Conservation (phyloP, 2,888 invertebrate genomes). For the Doris montereyensis region DNA sequence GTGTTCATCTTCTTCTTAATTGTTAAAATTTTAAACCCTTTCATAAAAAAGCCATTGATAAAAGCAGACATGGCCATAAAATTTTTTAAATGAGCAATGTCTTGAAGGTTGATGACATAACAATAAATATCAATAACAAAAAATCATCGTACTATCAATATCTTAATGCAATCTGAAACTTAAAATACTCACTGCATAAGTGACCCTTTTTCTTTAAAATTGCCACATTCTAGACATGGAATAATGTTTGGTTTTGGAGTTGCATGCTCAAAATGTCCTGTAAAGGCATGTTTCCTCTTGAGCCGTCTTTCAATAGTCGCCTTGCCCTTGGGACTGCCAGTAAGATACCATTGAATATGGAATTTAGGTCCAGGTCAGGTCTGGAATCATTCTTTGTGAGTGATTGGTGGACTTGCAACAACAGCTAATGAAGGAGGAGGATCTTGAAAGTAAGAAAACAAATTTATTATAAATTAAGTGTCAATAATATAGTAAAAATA, state of each 20-base stretch:
- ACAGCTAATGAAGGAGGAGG: neutral
- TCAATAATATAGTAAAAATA: too few relatives aligned
- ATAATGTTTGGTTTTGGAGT: slow-evolving; percentile 83
- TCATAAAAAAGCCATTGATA: too few relatives aligned
- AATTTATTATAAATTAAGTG: too few relatives aligned
- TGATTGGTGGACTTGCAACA: neutral
- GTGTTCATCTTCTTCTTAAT: too few relatives aligned
- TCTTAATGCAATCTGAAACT: too few relatives aligned
- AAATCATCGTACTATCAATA: too few relatives aligned
- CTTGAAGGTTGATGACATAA: too few relatives aligned
- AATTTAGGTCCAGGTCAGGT: slow-evolving; percentile 43
- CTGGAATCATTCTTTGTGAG: neutral
- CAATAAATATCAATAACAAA: too few relatives aligned
- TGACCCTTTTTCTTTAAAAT: slow-evolving; percentile 85
- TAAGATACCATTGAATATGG: slow-evolving; percentile 77
- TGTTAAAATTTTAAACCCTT: too few relatives aligned
- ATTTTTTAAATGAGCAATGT: too few relatives aligned
- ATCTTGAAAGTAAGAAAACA: neutral
- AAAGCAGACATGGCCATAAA: too few relatives aligned
- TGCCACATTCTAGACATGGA: slow-evolving; percentile 87
- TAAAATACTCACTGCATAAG: slow-evolving; percentile 81
- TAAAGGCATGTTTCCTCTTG: slow-evolving; percentile 83
- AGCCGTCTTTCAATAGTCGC: slow-evolving; percentile 83
- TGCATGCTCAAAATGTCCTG: slow-evolving; percentile 81
- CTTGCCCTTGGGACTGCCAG: slow-evolving; percentile 83